These are phyloP conservation scores for Simalia tracyae DNA, from an alignment of 2,797 vertebrate species.

Conservation along the genomic window DNA sequence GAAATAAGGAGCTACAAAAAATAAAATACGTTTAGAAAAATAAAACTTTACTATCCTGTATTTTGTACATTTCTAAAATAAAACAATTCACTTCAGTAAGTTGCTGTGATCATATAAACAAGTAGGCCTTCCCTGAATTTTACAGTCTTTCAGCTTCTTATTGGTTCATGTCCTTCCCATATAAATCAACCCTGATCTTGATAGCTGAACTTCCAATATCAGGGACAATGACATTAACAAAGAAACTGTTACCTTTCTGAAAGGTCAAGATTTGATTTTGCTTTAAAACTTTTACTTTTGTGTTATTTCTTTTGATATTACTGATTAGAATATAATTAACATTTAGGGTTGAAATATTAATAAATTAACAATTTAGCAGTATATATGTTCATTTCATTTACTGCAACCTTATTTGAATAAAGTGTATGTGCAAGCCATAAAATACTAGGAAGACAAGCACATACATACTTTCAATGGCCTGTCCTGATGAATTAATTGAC, in stretches of 20 bases:
- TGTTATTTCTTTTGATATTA: not conserved
- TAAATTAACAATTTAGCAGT: not conserved
- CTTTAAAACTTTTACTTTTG: not conserved
- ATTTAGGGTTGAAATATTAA: not conserved
- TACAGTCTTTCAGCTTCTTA: not conserved
- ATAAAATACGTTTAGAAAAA: not conserved
- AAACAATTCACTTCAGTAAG: not conserved
- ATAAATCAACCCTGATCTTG: not conserved
- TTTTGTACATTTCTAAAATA: not conserved
- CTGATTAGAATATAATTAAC: not conserved
- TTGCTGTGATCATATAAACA: not conserved
- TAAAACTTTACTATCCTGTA: not conserved
- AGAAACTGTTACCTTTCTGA: not conserved
- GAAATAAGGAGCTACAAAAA: slow-evolving; percentile 6
- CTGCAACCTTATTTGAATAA: not conserved
- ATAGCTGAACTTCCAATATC: not conserved
- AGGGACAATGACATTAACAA: not conserved
- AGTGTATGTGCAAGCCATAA: not conserved
- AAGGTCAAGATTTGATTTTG: not conserved
- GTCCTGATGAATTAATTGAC: not conserved
- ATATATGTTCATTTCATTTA: not conserved
- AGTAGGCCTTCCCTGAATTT: not conserved
- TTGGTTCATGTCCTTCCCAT: not conserved
- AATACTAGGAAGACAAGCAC: not conserved
- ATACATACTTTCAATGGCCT: not conserved